Evolutionary conservation across 2,888 invertebrate species (phyloP).

Genomic region (Hermodice carunculata): DNA sequence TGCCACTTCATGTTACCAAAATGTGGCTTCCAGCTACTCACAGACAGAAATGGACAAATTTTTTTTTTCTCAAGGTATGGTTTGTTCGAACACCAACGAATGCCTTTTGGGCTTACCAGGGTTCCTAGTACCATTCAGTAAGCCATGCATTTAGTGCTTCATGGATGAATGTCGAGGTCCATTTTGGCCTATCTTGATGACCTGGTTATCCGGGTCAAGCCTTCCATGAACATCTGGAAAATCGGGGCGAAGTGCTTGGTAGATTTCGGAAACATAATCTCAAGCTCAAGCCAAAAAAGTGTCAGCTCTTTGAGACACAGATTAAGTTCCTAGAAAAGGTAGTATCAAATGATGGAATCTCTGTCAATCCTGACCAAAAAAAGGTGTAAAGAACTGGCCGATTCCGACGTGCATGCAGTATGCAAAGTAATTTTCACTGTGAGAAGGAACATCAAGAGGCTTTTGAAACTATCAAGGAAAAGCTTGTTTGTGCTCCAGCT

Average conservation of each 20-base stretch:
- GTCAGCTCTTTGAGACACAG: background rate
- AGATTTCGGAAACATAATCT: slow-evolving; percentile 7
- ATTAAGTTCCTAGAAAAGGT: background rate
- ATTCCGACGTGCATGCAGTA: too few relatives aligned
- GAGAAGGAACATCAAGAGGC: too few relatives aligned
- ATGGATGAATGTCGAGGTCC: background rate
- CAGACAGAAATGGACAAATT: too few relatives aligned
- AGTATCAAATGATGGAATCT: background rate
- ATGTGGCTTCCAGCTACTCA: too few relatives aligned
- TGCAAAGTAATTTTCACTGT: too few relatives aligned
- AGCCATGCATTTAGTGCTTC: background rate
- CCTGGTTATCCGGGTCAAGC: background rate
- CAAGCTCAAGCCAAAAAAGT: slow-evolving; percentile 2
- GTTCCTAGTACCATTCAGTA: background rate
- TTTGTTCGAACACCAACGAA: too few relatives aligned
- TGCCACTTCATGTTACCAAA: too few relatives aligned
- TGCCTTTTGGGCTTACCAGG: too few relatives aligned
- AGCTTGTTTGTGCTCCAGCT: too few relatives aligned
- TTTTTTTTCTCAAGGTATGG: too few relatives aligned
- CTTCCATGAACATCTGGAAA: background rate
- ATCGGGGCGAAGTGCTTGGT: background rate
- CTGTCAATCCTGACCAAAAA: background rate
- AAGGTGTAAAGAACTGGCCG: too few relatives aligned
- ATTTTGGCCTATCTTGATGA: slow-evolving; percentile 2
- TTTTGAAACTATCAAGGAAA: too few relatives aligned